phyloP scores from a whole-genome alignment of 1,140 invertebrate species.

The Prorops nasuta region DNA sequence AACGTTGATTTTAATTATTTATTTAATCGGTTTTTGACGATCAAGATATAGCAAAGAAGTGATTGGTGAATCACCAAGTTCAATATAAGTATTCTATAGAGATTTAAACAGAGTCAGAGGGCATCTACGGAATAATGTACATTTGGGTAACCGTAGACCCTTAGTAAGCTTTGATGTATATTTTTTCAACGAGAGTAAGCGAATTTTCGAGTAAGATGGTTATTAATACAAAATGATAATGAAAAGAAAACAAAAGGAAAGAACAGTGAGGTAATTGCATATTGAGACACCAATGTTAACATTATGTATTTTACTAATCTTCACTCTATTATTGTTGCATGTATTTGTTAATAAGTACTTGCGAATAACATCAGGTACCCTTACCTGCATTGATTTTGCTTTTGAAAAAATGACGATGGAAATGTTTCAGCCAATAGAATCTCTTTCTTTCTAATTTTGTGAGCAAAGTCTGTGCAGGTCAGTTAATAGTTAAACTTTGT shows the following conservation, averaged over 20 bases:
- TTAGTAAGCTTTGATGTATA: slow-evolving; percentile 14
- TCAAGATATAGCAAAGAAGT: slow-evolving; percentile 7
- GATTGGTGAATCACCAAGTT: slow-evolving; percentile 9
- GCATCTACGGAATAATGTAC: background rate
- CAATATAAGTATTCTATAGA: slow-evolving; percentile 14
- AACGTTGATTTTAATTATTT: slow-evolving; percentile 29
- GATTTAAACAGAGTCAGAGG: slow-evolving; percentile 1
- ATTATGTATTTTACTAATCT: background rate
- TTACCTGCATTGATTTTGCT: too few relatives aligned
- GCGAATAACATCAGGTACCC: too few relatives aligned
- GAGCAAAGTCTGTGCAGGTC: too few relatives aligned
- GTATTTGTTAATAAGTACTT: background rate
- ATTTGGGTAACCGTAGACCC: background rate
- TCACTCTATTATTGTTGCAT: background rate
- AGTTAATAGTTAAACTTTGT: too few relatives aligned
- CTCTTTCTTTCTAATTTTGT: too few relatives aligned
- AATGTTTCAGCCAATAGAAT: too few relatives aligned
- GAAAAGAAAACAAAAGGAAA: background rate
- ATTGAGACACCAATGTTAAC: background rate
- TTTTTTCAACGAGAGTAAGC: slow-evolving; percentile 7
- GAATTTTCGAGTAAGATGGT: background rate
- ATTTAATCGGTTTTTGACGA: slow-evolving; percentile 24
- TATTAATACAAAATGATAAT: background rate
- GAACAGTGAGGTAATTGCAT: background rate
- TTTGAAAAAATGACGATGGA: too few relatives aligned